Evolutionary conservation across 1,140 invertebrate genomes (phyloP), one percentile per base, ranked within the genome.

Genomic region (Cecropterus lyciades): DNA sequence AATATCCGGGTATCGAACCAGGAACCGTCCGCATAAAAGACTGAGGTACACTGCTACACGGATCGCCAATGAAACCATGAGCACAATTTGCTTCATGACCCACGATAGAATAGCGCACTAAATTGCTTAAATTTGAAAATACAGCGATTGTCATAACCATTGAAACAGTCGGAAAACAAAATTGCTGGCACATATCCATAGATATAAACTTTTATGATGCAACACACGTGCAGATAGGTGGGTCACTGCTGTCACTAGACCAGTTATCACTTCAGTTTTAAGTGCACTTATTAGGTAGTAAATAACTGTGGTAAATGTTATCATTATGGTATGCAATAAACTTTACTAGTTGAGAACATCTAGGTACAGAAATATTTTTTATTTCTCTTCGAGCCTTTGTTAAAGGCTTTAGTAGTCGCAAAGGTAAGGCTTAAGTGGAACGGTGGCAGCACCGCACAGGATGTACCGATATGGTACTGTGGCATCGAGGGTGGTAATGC

Each of bases 101-200:
- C 4, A 2, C 46, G 27, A 24, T 11, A 16, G 11, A 27, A 11
- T 49, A 30, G 27, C 3, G 48, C 24, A 30, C 48, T 51, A 30
- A 51, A 30, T 30, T 30, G 27, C 48, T 27, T 30, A 51, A 14
- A 13, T 51, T 51, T 51, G 27, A 52, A 27, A 52, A 33, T 43
- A 5, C 51, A 37, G 14, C 51, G 51, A 33, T 52, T 52, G 51
- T 52, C 13, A 52, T 52, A 52, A 52, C 51, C 51, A 15, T 33
- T 37, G 51, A 52, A 52, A 37, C 14, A 27, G 27, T 52, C 51
- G 9, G 51, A 52, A 30, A 52, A 33, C 51, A 16, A 52, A 52
- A 52, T 52, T 16, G 27, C 30, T 52, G 51, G 51, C 27, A 52
- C 51, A 52, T 27, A 16, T 52, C 51, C 51, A 33, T n/a, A 15